These are phyloP conservation scores for Cranoglanis bouderius DNA, from an alignment of 2,113 vertebrate genomes.

Conservation along the genomic window DNA sequence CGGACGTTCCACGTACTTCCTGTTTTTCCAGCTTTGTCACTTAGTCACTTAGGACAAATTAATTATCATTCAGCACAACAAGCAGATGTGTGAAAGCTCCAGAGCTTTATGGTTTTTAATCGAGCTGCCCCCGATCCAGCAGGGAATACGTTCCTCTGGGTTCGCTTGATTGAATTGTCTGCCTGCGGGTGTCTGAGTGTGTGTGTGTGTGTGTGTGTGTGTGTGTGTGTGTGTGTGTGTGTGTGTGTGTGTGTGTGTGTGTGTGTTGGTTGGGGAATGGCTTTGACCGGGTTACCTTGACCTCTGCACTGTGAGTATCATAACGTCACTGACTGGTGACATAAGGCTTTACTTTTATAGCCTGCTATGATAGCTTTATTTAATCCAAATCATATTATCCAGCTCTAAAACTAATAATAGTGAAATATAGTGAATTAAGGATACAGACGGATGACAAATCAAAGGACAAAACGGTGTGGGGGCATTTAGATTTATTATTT, in stretches of 20 bases:
- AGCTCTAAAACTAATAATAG: background rate
- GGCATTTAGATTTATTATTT: background rate
- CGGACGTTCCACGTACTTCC: background rate
- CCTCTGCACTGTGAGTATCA: slow-evolving; percentile 72
- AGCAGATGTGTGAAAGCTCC: background rate
- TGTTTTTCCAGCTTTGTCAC: background rate
- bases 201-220: slow-evolving; percentile 53
- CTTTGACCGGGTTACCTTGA: slow-evolving; percentile 64
- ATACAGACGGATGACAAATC: background rate
- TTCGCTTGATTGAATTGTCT: slow-evolving; percentile 68
- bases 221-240: slow-evolving; percentile 58
- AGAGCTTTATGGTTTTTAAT: slow-evolving; percentile 59
- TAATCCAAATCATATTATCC: slow-evolving; percentile 9
- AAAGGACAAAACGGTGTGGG: background rate
- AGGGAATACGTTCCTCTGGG: slow-evolving; percentile 62
- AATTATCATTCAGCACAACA: slow-evolving; percentile 3
- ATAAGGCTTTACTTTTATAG: slow-evolving; percentile 43
- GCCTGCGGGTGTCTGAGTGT: slow-evolving; percentile 50
- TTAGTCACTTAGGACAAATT: background rate
- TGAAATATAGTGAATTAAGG: background rate
- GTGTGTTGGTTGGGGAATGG: slow-evolving; percentile 51
- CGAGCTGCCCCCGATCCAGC: slow-evolving; percentile 49
- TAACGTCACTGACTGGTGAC: slow-evolving; percentile 58
- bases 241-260: slow-evolving; percentile 53
- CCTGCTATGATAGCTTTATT: background rate